These are phyloP conservation scores for Indicator indicator DNA, from an alignment of 2,113 vertebrate species.

Conservation along the genomic window DNA sequence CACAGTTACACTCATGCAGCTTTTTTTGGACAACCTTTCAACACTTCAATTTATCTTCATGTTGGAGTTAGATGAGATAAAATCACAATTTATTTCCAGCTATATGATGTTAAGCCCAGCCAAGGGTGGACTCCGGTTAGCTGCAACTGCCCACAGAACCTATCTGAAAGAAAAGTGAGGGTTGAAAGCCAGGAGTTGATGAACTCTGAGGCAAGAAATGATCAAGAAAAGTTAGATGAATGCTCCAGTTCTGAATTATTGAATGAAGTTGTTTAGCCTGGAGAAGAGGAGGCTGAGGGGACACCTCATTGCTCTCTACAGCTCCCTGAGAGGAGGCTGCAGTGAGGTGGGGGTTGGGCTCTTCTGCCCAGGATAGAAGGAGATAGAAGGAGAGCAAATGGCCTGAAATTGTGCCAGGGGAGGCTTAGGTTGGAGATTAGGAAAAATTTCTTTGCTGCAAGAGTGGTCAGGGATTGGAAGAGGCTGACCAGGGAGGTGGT, in stretches of 20 bases:
- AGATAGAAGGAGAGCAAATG: no score
- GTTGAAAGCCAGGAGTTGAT: neutral
- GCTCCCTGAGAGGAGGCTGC: no score
- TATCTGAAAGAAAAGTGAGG: neutral
- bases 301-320: no score
- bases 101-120: conserved; percentile 17
- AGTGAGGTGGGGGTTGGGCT: no score
- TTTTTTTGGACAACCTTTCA: conserved; percentile 44
- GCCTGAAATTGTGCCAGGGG: no score
- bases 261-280: no score
- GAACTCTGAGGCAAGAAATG: neutral
- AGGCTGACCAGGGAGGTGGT: no score
- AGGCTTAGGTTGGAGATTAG: no score
- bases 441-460: no score
- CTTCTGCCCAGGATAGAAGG: no score
- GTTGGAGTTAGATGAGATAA: conserved; percentile 66
- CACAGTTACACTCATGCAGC: conserved; percentile 29
- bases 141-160: neutral
- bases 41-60: conserved; percentile 52
- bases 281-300: no score
- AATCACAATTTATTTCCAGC: conserved; percentile 64
- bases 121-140: neutral
- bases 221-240: neutral
- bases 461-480: no score
- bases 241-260: neutral